Percentiles rank a stretch among this genome's conserved stretches.
phyloP scores from a whole-genome alignment of 2,888 invertebrate species.

The Dryobotodes eremita region DNA sequence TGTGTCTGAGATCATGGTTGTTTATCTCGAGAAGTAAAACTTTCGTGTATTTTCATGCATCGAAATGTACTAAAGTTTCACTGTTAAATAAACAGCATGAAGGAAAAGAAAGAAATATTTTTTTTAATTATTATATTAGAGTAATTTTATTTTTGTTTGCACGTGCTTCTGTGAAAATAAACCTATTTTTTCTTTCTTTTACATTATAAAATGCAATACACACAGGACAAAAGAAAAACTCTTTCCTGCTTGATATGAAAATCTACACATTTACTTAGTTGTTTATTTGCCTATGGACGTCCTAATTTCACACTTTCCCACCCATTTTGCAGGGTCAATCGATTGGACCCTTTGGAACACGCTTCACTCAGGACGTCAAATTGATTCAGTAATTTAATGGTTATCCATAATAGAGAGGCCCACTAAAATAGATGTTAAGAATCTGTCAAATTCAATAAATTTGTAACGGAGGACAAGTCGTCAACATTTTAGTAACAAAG shows the following conservation, averaged over 20 bases:
- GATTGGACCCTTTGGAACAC: constrained; percentile 32
- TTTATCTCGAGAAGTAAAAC: background rate
- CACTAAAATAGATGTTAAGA: constrained; percentile 5
- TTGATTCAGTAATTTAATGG: constrained; percentile 39
- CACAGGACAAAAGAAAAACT: background rate
- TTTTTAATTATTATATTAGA: background rate
- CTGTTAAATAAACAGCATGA: background rate
- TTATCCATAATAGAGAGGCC: background rate
- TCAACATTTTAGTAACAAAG: background rate
- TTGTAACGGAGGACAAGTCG: background rate
- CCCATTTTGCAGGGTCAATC: constrained; percentile 41
- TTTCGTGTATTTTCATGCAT: background rate
- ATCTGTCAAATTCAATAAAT: constrained; percentile 1
- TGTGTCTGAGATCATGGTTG: background rate
- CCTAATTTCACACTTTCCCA: constrained; percentile 30
- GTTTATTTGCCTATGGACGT: constrained; percentile 9
- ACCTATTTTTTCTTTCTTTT: background rate
- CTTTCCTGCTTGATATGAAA: background rate
- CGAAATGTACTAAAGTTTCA: background rate
- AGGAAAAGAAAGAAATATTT: background rate
- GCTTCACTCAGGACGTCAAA: constrained; percentile 29
- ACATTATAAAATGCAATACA: background rate
- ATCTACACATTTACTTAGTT: background rate
- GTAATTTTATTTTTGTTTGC: background rate
- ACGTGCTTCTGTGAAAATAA: background rate